Conservation (phyloP, 2,113 vertebrate species). For the Hemichromis elongatus region DNA sequence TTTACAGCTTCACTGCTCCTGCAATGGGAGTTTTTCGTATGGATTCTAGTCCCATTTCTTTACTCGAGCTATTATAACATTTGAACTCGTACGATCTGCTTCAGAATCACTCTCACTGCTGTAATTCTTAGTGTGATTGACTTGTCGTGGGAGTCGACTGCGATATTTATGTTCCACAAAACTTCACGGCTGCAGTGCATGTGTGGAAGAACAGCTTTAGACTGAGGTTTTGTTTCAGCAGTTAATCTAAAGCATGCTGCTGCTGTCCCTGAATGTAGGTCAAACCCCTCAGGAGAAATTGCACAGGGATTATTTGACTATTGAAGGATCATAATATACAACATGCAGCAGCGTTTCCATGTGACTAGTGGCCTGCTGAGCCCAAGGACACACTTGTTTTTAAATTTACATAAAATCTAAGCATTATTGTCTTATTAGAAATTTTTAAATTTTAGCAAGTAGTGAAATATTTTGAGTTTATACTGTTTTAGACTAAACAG, state of each 20-base stretch:
- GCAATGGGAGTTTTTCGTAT: not conserved
- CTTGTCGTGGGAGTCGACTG: not conserved
- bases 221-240: not conserved
- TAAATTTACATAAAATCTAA: not conserved
- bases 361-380: not conserved
- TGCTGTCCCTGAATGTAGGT: slow-evolving; percentile 30
- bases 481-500: not conserved
- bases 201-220: not conserved
- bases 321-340: not conserved
- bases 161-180: not conserved
- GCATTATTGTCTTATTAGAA: not conserved
- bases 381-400: not conserved
- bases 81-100: not conserved
- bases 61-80: not conserved
- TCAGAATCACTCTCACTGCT: not conserved
- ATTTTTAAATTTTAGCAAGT: not conserved
- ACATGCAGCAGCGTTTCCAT: not conserved
- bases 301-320: not conserved
- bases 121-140: not conserved
- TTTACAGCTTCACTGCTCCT: not conserved
- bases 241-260: slow-evolving; percentile 17
- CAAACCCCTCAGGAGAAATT: slow-evolving; percentile 7
- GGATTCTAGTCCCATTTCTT: not conserved
- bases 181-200: not conserved
- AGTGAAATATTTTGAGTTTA: not conserved